Evolutionary conservation across 2,888 invertebrate species (phyloP).

Genomic region (Camponotus fellah): DNA sequence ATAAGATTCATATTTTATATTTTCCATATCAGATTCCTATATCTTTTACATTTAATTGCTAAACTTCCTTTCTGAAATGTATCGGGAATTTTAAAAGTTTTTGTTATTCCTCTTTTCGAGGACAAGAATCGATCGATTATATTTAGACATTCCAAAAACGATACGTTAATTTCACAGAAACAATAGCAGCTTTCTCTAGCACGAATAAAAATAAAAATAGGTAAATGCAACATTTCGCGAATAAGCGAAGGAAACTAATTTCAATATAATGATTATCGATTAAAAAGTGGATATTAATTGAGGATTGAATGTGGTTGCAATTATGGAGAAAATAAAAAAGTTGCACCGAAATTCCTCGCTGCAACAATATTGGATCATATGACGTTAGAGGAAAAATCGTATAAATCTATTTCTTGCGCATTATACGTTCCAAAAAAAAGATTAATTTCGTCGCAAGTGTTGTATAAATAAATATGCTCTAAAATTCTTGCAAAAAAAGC

Average conservation of each 20-base stretch:
- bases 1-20: neutral
- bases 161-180: neutral
- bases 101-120: neutral
- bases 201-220: conserved; percentile 36
- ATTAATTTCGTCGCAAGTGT: neutral
- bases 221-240: conserved; percentile 10
- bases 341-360: neutral
- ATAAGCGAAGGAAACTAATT: neutral
- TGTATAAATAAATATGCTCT: neutral
- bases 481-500: neutral
- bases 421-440: neutral
- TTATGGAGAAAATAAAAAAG: neutral
- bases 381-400: neutral
- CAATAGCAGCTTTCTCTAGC: conserved; percentile 68
- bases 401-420: neutral
- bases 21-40: neutral
- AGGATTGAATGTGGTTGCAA: neutral
- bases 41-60: neutral
- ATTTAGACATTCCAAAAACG: neutral
- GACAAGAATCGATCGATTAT: neutral
- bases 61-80: neutral
- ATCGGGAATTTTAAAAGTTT: neutral
- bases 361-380: neutral
- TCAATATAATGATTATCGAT: conserved; percentile 11
- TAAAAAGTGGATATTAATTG: conserved; percentile 10